Conservation (phyloP, 1,140 invertebrate genomes). For the Achroia grisella region DNA sequence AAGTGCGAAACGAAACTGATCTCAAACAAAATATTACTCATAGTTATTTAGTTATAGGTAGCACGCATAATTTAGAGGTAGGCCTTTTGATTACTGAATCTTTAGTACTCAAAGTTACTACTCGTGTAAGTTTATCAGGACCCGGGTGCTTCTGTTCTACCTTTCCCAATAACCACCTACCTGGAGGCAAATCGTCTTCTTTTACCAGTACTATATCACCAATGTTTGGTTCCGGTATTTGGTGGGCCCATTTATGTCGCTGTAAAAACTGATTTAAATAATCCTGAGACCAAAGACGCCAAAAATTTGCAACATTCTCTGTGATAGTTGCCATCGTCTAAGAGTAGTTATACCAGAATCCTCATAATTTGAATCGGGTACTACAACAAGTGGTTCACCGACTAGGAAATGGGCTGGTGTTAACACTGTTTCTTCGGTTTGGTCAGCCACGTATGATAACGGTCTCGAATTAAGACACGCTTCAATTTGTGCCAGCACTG, state of each 20-base stretch:
- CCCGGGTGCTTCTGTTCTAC: slow-evolving; percentile 27
- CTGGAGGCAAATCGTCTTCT: slow-evolving; percentile 26
- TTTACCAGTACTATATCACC: slow-evolving; percentile 26
- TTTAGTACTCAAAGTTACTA: slow-evolving; percentile 25
- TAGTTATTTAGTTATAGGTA: background rate
- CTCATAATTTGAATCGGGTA: slow-evolving; percentile 12
- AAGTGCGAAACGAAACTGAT: no score
- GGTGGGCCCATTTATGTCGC: slow-evolving; percentile 9
- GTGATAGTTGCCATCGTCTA: slow-evolving; percentile 13
- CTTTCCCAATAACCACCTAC: slow-evolving; percentile 32
- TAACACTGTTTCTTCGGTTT: slow-evolving; percentile 10
- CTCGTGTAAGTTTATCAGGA: slow-evolving; percentile 31
- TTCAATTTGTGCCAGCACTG: background rate
- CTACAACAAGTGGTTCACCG: slow-evolving; percentile 25
- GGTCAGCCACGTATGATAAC: background rate
- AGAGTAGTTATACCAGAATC: background rate
- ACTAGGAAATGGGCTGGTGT: slow-evolving; percentile 45
- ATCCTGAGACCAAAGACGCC: slow-evolving; percentile 16
- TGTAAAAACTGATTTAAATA: slow-evolving; percentile 10
- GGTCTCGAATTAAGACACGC: background rate
- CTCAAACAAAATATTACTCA: no score
- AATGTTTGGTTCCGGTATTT: background rate
- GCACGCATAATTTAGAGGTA: background rate
- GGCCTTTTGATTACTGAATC: slow-evolving; percentile 7
- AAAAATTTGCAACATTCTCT: slow-evolving; percentile 14